Evolutionary conservation across 1,140 invertebrate genomes (phyloP).

Genomic region (Zaprionus vittiger): DNA sequence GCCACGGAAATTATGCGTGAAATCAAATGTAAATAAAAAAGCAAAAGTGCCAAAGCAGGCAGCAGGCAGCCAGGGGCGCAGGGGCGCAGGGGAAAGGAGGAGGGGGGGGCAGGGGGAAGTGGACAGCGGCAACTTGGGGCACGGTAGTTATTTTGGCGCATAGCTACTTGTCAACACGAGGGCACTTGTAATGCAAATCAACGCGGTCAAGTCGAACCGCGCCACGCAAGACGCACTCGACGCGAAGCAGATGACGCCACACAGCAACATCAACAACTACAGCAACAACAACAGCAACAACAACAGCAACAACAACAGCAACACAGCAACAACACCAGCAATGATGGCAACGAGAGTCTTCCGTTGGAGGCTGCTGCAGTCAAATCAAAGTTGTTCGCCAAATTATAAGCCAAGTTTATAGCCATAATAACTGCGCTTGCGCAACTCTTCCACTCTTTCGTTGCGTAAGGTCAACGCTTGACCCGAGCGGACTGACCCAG

Average conservation of each 20-base stretch:
- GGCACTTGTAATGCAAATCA: slow-evolving; percentile 83
- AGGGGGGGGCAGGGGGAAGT: neutral
- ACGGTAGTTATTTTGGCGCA: slow-evolving; percentile 84
- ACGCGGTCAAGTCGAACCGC: slow-evolving; percentile 73
- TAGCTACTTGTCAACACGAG: slow-evolving; percentile 81
- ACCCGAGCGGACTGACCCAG: slow-evolving; percentile 57
- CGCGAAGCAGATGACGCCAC: slow-evolving; percentile 42
- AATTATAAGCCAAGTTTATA: slow-evolving; percentile 80
- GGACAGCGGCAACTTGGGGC: slow-evolving; percentile 40
- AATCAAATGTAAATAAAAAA: slow-evolving; percentile 80
- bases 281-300: slow-evolving; percentile 1
- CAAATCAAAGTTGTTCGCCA: slow-evolving; percentile 49
- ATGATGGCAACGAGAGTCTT: slow-evolving; percentile 3
- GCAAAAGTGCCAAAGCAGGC: slow-evolving; percentile 34
- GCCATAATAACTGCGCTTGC: slow-evolving; percentile 28
- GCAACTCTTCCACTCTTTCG: slow-evolving; percentile 41
- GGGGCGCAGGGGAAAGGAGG: neutral
- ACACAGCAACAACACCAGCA: neutral
- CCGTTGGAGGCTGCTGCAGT: slow-evolving; percentile 18
- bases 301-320: neutral
- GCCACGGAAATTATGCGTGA: slow-evolving; percentile 80
- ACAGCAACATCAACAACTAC: neutral
- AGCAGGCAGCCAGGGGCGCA: neutral
- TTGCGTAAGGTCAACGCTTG: slow-evolving; percentile 71
- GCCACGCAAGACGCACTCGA: slow-evolving; percentile 46